Evolutionary conservation across 2,797 vertebrate species (phyloP), one percentile per base, ranked within the genome.

Genomic region (Rhadinocentrus ornatus): DNA sequence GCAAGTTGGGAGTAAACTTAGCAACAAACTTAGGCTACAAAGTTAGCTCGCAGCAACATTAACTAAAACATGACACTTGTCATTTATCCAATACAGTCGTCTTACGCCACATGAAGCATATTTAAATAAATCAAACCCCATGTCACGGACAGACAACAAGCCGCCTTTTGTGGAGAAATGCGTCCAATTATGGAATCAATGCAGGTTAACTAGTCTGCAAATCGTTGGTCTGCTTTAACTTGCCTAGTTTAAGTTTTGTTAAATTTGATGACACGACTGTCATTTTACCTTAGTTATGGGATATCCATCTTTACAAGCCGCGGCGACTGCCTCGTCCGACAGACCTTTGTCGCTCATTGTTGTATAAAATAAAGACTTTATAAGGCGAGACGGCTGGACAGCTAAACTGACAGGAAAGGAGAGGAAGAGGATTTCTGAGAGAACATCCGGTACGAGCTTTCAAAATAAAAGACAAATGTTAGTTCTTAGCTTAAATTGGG

Each of bases 311-410:
- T 94, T 94, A 48, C 94, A 95, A 2, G 88, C 93, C 11, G 88
- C 77, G 0, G 73, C 77, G 1, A 37, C 89, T 0, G 85, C 86
- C 16, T 95, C 94, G 52, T 94, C 84, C 13, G 93, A 89, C 70
- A 95, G 63, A 53, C 93, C 93, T 71, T 91, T 88, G 35, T 94
- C 92, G 67, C 89, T 80, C 94, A 95, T 95, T 74, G 83, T 88
- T 3, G 6, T 0, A n/a, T 18, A 54, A n/a, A 5, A 16, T 31
- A 48, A 31, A 31, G 31, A 31, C 31, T 26, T 13, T 16, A 2
- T 1, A 0, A 48, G 3, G 20, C 29, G 9, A 52, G 8, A 60
- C 27, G 0, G 24, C 31, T 6, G 10, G 11, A 18, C 29, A 12
- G 41, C 71, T 29, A 53, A 52, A 72, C 55, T 58, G 57, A 41